A percentile compares a stretch with the other conserved stretches of the same genome.
These are phyloP conservation scores for Taurulus bubalis DNA, from an alignment of 2,113 vertebrate species.

Conservation along the genomic window DNA sequence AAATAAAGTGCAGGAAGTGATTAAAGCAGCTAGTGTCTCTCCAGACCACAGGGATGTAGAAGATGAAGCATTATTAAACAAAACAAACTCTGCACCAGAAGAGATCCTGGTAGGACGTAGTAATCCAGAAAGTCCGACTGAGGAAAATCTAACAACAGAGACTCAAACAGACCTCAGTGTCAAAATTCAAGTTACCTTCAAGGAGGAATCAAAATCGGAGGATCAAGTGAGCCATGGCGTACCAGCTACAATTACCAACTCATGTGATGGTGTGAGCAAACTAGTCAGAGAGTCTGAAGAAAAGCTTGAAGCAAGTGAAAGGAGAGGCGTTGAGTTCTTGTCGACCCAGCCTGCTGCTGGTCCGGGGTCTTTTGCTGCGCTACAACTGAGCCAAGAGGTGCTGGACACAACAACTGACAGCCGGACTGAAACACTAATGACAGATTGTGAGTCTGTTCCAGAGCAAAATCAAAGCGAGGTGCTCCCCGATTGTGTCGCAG, in stretches of 20 bases:
- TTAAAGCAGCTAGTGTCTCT: constrained; percentile 22
- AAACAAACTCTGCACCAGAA: constrained; percentile 13
- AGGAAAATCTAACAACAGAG: constrained; percentile 2
- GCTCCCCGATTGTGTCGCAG: constrained; percentile 16
- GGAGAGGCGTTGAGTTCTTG: constrained; percentile 29
- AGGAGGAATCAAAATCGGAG: constrained; percentile 40
- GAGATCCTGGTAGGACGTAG: constrained; percentile 12
- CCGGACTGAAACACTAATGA: constrained; percentile 18
- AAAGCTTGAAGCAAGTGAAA: constrained; percentile 43
- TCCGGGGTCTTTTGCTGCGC: constrained; percentile 26
- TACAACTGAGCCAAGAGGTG: constrained; percentile 10
- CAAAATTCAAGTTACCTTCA: constrained; percentile 47
- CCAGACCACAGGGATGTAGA: neutral
- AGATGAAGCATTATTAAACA: neutral
- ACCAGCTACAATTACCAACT: constrained; percentile 20
- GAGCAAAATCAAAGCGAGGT: constrained; percentile 36
- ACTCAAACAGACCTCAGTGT: constrained; percentile 54
- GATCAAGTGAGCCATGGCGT: constrained; percentile 20
- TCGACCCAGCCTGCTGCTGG: neutral
- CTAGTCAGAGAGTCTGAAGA: constrained; percentile 32
- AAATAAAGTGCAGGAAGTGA: neutral
- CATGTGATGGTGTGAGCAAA: constrained; percentile 37
- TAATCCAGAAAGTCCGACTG: constrained; percentile 23
- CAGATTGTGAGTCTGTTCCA: constrained; percentile 14
- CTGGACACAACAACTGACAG: constrained; percentile 9